Conservation (phyloP, 1,140 invertebrate genomes). For the Pristionchus pacificus region DNA sequence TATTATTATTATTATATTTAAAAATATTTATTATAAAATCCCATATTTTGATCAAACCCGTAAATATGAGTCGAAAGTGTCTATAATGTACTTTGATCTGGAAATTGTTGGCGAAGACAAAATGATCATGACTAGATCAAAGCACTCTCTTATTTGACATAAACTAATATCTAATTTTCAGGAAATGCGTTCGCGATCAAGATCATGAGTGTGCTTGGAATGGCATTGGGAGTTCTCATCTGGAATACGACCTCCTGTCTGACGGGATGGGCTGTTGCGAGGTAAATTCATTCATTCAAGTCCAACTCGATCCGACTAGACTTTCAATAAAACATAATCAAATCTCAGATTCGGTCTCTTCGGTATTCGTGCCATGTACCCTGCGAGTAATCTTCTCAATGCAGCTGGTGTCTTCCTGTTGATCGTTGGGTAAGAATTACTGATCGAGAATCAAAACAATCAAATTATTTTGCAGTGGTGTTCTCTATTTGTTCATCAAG, state of each 20-base stretch:
- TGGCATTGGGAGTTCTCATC: constrained; percentile 60
- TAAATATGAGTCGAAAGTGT: too few species aligned
- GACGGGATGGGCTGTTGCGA: constrained; percentile 47
- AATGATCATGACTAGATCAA: background rate
- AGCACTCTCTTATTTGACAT: background rate
- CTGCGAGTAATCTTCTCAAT: background rate
- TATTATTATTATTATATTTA: too few species aligned
- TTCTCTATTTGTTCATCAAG: constrained; percentile 8
- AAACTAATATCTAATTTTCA: too few species aligned
- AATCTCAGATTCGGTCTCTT: background rate
- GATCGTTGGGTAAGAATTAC: background rate
- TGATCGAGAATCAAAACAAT: background rate
- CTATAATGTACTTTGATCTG: too few species aligned
- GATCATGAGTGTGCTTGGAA: constrained; percentile 59
- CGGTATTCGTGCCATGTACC: background rate
- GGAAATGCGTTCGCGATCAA: constrained; percentile 60
- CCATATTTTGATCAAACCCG: too few species aligned
- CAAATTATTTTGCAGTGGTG: background rate
- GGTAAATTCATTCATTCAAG: background rate
- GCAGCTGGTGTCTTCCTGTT: background rate
- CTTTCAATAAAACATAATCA: background rate
- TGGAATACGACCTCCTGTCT: constrained; percentile 60
- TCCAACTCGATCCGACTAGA: background rate
- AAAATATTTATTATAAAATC: too few species aligned
- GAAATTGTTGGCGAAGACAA: too few species aligned